Conservation (phyloP, 2,888 invertebrate genomes). For the Scelioninae gen. 1 region DNA sequence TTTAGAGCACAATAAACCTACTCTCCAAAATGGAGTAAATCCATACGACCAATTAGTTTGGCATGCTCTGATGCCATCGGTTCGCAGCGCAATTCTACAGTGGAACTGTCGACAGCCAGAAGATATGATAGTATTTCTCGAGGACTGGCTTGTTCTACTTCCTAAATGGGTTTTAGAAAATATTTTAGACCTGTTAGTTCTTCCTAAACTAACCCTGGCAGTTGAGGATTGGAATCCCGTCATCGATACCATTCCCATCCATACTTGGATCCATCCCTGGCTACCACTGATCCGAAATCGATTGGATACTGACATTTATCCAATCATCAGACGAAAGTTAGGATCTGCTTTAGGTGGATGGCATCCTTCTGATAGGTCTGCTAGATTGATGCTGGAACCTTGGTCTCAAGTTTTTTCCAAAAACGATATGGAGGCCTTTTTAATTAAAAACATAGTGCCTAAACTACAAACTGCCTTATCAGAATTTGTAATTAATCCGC, state of each 20-base stretch:
- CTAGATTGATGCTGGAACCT: constrained; percentile 94
- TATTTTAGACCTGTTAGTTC: constrained; percentile 91
- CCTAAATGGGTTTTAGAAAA: constrained; percentile 94
- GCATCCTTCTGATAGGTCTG: constrained; percentile 98
- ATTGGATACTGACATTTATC: constrained; percentile 89
- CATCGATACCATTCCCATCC: constrained; percentile 96
- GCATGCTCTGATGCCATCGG: constrained; percentile 95
- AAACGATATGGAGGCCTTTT: constrained; percentile 91
- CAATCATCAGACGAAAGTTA: constrained; percentile 95
- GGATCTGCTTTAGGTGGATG: constrained; percentile 95
- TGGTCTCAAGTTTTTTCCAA: constrained; percentile 93
- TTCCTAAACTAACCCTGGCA: constrained; percentile 90
- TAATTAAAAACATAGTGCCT: constrained; percentile 94
- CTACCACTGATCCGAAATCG: constrained; percentile 91
- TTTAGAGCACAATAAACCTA: constrained; percentile 83
- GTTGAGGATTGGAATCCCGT: constrained; percentile 98
- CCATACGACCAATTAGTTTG: constrained; percentile 94
- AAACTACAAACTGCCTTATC: constrained; percentile 90
- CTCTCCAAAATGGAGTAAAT: constrained; percentile 84
- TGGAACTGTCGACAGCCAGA: constrained; percentile 95
- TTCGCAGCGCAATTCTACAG: constrained; percentile 88
- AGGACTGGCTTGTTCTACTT: constrained; percentile 91
- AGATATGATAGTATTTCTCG: constrained; percentile 91
- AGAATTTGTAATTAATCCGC: constrained; percentile 89
- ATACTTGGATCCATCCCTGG: constrained; percentile 99